phyloP scores from a whole-genome alignment of 1,140 invertebrate genomes.

The Drosophila subpulchrella region DNA sequence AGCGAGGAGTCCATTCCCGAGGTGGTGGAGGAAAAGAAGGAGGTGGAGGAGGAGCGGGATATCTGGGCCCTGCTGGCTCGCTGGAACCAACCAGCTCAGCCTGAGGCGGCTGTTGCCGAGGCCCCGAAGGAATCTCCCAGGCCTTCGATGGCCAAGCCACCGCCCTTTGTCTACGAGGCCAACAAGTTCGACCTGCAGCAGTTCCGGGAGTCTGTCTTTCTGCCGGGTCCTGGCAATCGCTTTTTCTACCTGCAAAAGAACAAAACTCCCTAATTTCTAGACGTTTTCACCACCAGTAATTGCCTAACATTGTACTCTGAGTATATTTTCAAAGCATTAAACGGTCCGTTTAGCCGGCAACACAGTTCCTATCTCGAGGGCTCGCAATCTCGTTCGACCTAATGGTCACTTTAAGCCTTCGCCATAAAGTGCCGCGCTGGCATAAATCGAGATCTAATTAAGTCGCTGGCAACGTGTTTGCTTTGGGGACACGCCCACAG shows the following conservation, averaged over 20 bases:
- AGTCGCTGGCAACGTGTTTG: slow-evolving; percentile 46
- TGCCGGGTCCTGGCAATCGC: slow-evolving; percentile 63
- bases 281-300: slow-evolving; percentile 1
- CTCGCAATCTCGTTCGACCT: slow-evolving; percentile 34
- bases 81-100: accelerated
- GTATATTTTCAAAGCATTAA: slow-evolving; percentile 33
- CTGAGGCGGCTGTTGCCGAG: neutral
- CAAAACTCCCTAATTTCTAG: slow-evolving; percentile 11
- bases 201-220: slow-evolving; percentile 45
- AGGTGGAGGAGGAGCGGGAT: slow-evolving; percentile 52
- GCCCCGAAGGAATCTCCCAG: neutral
- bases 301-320: slow-evolving; percentile 24
- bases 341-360: neutral
- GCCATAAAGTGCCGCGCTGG: slow-evolving; percentile 50
- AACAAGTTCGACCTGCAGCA: slow-evolving; percentile 53
- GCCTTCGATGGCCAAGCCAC: neutral
- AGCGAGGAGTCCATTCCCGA: neutral
- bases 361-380: slow-evolving; percentile 33
- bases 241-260: slow-evolving; percentile 56
- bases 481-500: slow-evolving; percentile 17
- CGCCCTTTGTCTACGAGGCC: slow-evolving; percentile 41
- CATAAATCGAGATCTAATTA: slow-evolving; percentile 68
- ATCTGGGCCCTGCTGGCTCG: slow-evolving; percentile 52
- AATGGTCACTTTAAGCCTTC: slow-evolving; percentile 50
- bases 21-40: slow-evolving; percentile 3